Evolutionary conservation across 2,113 vertebrate genomes (phyloP), one percentile per base, ranked within the genome.

Genomic region (Furnarius figulus): DNA sequence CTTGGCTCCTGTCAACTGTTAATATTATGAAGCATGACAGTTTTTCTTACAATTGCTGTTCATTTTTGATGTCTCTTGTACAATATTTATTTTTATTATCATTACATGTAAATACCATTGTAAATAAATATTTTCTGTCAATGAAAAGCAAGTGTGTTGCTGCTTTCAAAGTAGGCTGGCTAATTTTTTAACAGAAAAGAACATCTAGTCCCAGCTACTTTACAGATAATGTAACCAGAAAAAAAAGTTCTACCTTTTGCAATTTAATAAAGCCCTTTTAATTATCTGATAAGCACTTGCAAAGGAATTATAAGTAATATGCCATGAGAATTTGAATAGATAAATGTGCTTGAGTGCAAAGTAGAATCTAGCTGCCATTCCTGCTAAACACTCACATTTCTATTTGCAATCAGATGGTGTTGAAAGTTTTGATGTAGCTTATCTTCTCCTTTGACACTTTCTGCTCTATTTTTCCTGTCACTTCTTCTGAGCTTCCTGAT

Each of bases 161-260:
- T 97, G 93, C 96, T 96, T 97, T 96, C 68, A 12, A 93, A 93
- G 95, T 88, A 94, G 82, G 80, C 90, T 95, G 90, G 93, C 28
- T 94, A 40, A 30, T 80, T 74, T 73, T 87, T 71, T 87, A 90
- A 77, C 33, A 63, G 62, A 91, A 87, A 86, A 88, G 35, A 90
- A 37, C 65, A 77, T 83, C 30, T 49, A 37, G 59, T 67, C 71
- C 78, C 68, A 87, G 65, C 50, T 95, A 72, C 82, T 95, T 91
- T 67, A 87, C 59, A 55, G 55, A 67, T 87, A 85, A 76, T 22
- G 16, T 73, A 76, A 81, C 27, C 42, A 79, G 23, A 2, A 21
- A 59, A 28, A 67, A 73, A 25, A 31, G 1, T 58, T 68, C 67
- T 53, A 46, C 25, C 10, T 85, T 70, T 49, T 76, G 22, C 53